phyloP scores from a whole-genome alignment of 2,113 vertebrate genomes.

The Phrynocephalus versicolor region DNA sequence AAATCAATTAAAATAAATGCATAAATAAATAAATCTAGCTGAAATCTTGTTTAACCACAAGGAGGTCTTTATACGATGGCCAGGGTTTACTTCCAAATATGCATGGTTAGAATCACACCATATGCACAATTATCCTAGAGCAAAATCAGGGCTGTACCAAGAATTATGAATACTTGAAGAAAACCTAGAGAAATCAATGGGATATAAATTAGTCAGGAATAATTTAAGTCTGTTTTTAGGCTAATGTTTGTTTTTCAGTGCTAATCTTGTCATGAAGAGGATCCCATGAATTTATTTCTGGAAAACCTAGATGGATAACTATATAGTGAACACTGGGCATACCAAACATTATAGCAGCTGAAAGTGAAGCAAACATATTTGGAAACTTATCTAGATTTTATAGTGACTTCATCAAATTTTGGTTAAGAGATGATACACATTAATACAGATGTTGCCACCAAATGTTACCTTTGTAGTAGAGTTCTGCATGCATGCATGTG shows the following conservation, averaged over 20 bases:
- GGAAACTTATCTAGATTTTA: not conserved
- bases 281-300: not conserved
- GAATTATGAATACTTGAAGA: not conserved
- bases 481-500: no score
- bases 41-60: not conserved
- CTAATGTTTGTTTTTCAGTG: not conserved
- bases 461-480: not conserved
- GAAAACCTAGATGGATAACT: not conserved
- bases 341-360: not conserved
- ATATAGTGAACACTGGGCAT: not conserved
- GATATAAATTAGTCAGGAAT: not conserved
- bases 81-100: constrained; percentile 5
- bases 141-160: not conserved
- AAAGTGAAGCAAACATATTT: not conserved
- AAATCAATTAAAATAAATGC: no score
- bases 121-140: constrained; percentile 27
- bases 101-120: not conserved
- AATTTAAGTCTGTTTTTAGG: not conserved
- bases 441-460: not conserved
- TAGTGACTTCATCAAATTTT: not conserved
- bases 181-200: not conserved
- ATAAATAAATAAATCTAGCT: not conserved
- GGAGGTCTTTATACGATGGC: not conserved
- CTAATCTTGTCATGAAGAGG: not conserved
- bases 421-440: not conserved